Evolutionary conservation across 2,888 invertebrate genomes (phyloP), one percentile per base, ranked within the genome.

Genomic region (Rotaria magnacalcarata): DNA sequence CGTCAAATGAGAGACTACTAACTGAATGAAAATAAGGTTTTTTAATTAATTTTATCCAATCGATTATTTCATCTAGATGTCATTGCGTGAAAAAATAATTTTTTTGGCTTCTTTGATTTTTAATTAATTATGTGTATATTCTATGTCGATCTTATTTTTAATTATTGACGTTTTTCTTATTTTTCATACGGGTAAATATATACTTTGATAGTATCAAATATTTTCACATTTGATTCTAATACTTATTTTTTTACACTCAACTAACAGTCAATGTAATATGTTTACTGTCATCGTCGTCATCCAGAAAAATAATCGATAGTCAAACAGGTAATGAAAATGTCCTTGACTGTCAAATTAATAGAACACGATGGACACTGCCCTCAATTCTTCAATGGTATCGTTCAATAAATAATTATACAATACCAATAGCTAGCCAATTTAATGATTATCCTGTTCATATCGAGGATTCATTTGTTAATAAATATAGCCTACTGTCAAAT

Each of bases 391-490:
- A 80, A 80, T 80, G 80, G 80, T 47, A 80, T 47, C 47, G 80
- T 24, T 43, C 80, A n/a, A 47, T 24, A 47, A 47, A 80, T 47
- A 80, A 80, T 80, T 80, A 47, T 80, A n/a, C 80, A n/a, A 43
- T 21, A 80, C 80, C 80, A 47, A 34, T 80, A 7, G 80, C 80
- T 47, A 47, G 47, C 11, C 80, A 80, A 80, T 80, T 80, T 47
- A n/a, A 80, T 80, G 11, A 43, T 11, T 80, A 80, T 80, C 80
- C 80, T 80, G 80, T 80, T 4, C 80, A 80, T 80, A 47, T 80
- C 47, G 43, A 43, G 47, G 47, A 80, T 47, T 11, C 7, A 47
- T 80, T 47, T 80, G 0, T 43, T 24, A 47, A 80, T 41, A 21
- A 10, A n/a, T 80, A 80, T 47, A 47, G n/a, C n/a, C 24, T 80